Evolutionary conservation across 2,113 vertebrate genomes (phyloP).

Genomic region (Anas platyrhynchos): DNA sequence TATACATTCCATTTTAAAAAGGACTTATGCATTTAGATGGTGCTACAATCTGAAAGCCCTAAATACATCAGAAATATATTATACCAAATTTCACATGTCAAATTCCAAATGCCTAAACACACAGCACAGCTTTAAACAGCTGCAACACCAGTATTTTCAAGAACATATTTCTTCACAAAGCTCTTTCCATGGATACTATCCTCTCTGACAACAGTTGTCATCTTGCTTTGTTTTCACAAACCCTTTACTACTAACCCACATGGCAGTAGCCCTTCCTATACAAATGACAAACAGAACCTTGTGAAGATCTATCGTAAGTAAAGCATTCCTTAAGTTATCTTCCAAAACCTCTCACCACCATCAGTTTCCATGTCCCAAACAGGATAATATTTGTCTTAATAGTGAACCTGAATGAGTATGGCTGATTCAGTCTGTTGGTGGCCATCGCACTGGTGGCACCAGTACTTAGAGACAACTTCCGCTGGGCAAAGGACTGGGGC

Average conservation of each 20-base stretch:
- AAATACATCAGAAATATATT: neutral
- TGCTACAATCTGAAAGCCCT: neutral
- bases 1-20: neutral
- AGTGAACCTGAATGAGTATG: neutral
- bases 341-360: neutral
- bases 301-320: neutral
- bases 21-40: neutral
- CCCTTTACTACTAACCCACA: neutral
- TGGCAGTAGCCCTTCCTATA: neutral
- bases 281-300: neutral
- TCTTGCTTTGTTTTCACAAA: neutral
- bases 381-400: neutral
- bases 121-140: neutral
- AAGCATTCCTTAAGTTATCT: neutral
- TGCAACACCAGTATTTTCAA: neutral
- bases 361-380: neutral
- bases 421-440: neutral
- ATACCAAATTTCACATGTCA: neutral
- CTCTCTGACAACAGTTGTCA: neutral
- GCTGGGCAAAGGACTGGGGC: neutral
- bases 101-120: neutral
- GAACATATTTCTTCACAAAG: neutral
- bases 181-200: neutral
- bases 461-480: accelerated
- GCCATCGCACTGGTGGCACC: neutral